Percentiles rank a stretch among this genome's conserved stretches.
phyloP scores from a whole-genome alignment of 1,140 invertebrate species.

The Steinernema khuongi region DNA sequence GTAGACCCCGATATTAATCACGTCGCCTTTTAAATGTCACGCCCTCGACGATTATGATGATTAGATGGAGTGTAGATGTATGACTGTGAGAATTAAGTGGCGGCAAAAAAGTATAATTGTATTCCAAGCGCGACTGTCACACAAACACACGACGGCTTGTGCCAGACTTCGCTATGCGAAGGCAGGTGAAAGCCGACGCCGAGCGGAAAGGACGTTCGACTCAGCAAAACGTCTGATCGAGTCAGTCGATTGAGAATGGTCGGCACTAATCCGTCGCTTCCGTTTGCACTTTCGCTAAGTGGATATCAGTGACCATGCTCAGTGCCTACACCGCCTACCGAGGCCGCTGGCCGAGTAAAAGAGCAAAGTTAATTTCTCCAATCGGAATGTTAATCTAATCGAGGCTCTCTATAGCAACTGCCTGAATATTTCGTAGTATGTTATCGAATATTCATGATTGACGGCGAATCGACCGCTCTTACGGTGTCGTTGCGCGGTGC shows the following conservation, averaged over 20 bases:
- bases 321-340: not conserved
- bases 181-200: no score
- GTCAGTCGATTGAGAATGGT: not conserved
- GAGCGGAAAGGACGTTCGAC: no score
- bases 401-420: not conserved
- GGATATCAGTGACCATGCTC: not conserved
- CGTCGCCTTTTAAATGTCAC: no score
- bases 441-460: slow-evolving; percentile 13
- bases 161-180: no score
- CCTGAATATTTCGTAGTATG: slow-evolving; percentile 9
- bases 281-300: slow-evolving; percentile 2
- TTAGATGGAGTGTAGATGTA: no score
- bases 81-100: no score
- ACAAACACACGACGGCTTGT: no score
- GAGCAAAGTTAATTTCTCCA: slow-evolving; percentile 14
- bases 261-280: not conserved
- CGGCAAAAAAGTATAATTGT: no score
- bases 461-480: not conserved
- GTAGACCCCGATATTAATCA: no score
- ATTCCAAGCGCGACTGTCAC: no score
- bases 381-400: slow-evolving; percentile 1
- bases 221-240: no score
- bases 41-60: no score
- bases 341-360: not conserved
- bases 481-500: not conserved